Evolutionary conservation across 2,113 vertebrate species (phyloP), one percentile per base, ranked within the genome.

Genomic region (Verasper variegatus): DNA sequence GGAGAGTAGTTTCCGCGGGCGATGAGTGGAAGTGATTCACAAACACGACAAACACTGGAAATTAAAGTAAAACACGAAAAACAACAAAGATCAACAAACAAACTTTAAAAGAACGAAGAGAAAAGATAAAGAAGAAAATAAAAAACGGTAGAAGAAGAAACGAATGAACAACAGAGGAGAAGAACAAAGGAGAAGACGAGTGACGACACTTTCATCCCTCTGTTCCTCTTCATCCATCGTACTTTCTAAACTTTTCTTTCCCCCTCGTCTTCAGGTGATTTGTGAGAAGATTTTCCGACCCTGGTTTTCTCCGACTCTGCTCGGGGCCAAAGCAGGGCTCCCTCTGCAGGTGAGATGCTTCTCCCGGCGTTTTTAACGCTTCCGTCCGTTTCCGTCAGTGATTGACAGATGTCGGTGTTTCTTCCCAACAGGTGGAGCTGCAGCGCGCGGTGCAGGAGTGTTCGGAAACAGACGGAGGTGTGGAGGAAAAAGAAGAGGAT

Each of bases 211-310:
- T 24, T 24, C 23, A 24, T 27, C 27, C 27, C 27, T 27, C 27
- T 27, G 0, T 7, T 31, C 31, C 31, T 24, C 21, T 40, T n/a
- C 6, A 2, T 14, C 37, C 21, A 10, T 37, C 1, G 57, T 26
- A 17, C 17, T 2, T 6, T 2, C 23, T 35, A 15, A 4, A 10
- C 40, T 35, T 10, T 27, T 2, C 5, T 20, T 3, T 8, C 51
- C 4, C 20, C 42, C 3, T 31, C 60, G 0, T 66, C 66, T 60
- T 8, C 91, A 99, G 98, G 97, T 98, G 63, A 95, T 99, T 54
- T 99, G 98, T 92, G 97, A 98, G 93, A 99, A 99, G 91, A 99
- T 99, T 84, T 98, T 99, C 85, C 91, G 95, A 1, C 95, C 87
- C 0, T 98, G 97, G 97, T 97, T 99, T 72, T 95, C 95, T 72